A percentile compares a stretch with the other conserved stretches of the same genome.
These are phyloP conservation scores for Gymnarchus niloticus DNA, from an alignment of 2,113 vertebrate genomes.

Conservation along the genomic window DNA sequence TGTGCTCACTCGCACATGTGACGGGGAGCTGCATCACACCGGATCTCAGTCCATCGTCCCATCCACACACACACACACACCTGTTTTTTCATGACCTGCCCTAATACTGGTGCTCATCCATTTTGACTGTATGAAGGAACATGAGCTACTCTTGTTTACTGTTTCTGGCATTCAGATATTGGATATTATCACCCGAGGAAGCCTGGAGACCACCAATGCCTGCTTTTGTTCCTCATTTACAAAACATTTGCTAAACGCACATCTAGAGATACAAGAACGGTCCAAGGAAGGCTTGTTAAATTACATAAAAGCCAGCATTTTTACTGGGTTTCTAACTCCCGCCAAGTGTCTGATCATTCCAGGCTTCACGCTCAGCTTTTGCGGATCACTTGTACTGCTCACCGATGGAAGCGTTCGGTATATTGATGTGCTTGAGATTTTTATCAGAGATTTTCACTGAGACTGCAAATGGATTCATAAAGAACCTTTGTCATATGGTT, in stretches of 20 bases:
- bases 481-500: not conserved
- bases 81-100: not conserved
- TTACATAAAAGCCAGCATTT: too few species aligned
- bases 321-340: not conserved
- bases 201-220: not conserved
- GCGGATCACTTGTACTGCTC: not conserved
- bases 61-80: not conserved
- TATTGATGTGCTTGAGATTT: not conserved
- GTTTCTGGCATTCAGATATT: not conserved
- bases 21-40: not conserved
- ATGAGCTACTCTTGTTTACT: not conserved
- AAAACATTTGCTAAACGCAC: not conserved
- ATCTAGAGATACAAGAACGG: not conserved
- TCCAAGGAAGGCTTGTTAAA: not conserved
- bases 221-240: not conserved
- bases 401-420: not conserved
- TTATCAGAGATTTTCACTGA: not conserved
- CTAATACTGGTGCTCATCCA: not conserved
- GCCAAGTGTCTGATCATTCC: not conserved
- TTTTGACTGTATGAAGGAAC: not conserved
- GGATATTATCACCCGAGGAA: not conserved
- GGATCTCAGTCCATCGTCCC: not conserved
- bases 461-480: not conserved
- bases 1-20: not conserved
- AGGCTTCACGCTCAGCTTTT: not conserved